Percentiles rank a stretch among this genome's conserved stretches.
These are phyloP conservation scores for Eupithecia dodoneata DNA, from an alignment of 2,888 invertebrate species.

Conservation along the genomic window DNA sequence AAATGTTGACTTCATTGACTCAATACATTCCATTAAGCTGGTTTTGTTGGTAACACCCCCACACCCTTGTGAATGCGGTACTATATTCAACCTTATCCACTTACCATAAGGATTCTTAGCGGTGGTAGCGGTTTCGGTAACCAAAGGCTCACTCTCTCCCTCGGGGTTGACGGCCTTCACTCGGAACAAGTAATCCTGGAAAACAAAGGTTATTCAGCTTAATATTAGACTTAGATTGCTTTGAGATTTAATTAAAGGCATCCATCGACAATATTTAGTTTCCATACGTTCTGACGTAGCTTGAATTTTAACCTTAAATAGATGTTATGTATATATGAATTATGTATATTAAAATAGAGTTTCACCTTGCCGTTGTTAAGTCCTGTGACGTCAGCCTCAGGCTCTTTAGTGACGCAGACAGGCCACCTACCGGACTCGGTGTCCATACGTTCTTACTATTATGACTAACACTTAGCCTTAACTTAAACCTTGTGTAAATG, in stretches of 20 bases:
- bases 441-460: background rate
- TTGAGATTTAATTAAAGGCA: background rate
- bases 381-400: conserved; percentile 94
- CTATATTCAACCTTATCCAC: conserved; percentile 39
- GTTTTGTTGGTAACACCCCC: background rate
- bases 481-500: background rate
- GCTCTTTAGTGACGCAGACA: conserved; percentile 88
- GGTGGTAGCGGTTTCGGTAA: conserved; percentile 93
- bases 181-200: conserved; percentile 95
- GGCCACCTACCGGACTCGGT: conserved; percentile 92
- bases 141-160: conserved; percentile 98
- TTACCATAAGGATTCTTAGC: conserved; percentile 98
- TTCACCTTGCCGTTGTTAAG: conserved; percentile 96
- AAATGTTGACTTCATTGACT: too few species aligned
- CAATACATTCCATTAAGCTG: background rate
- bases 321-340: too few species aligned
- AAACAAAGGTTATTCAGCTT: background rate
- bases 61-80: background rate
- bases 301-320: too few species aligned
- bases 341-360: too few species aligned
- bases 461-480: background rate
- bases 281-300: too few species aligned
- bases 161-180: conserved; percentile 98
- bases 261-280: background rate
- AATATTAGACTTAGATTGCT: background rate